Base-by-base conservation (phyloP, 2,113 vertebrate species). In the Hemichromis elongatus region DNA sequence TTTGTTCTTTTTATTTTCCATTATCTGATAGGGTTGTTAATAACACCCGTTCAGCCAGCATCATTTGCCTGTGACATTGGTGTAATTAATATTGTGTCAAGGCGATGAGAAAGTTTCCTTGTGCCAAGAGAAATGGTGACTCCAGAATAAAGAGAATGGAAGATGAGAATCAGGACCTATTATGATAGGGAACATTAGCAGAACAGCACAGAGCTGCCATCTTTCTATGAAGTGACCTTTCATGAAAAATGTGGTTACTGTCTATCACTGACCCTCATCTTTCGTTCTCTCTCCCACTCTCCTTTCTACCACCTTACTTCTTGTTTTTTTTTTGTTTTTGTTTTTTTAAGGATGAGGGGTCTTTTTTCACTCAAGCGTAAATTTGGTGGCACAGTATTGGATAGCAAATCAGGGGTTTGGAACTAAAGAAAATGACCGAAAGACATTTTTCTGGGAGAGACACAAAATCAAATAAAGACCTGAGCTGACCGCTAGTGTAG, bases 191-290 rank as follows among this genome's bases (percentile, higher is more conserved):
- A 93, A 90, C 92, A 94, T 96, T 96, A 96, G 92, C 19, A 92
- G 89, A 96, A 93, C 19, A 93, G 89, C 92, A 75, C 47, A 85
- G 89, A 92, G 93, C 95, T 93, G 86, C 90, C 95, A 94, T 91
- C 93, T 93, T 93, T 96, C 88, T 96, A 87, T 92, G 81, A 80
- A 89, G 93, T 96, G 96, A 97, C 96, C 96, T 97, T 97, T 97
- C 92, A 93, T 91, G 83, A 95, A 93, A 97, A 97, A 96, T 95
- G 88, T 96, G 89, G 83, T 86, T 88, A 81, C 77, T 91, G 85
- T 86, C 90, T 89, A 80, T 90, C 86, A 89, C 89, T 82, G 92
- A 87, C 85, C 80, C 55, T 42, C 61, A 50, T 54, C 70, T 70
- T 66, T 70, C 79, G 78, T 59, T 61, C 56, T 78, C 70, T 84